Evolutionary conservation across 2,797 vertebrate genomes (phyloP), one percentile per base, ranked within the genome.

Genomic region (Sebastes wilsoni): DNA sequence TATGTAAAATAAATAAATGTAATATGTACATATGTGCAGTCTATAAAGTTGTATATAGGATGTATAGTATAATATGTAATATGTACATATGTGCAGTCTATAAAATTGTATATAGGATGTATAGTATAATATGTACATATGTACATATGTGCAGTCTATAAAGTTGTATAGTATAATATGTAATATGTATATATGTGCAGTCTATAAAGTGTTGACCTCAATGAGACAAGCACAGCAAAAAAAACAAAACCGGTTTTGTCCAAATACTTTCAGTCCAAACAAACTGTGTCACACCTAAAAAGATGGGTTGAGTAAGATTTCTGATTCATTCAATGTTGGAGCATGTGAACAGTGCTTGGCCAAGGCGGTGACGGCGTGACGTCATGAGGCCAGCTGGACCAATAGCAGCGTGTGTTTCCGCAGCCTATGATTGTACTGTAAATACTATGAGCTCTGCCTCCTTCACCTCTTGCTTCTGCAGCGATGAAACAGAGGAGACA

Each of bases 311-410:
- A 18, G 0, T 38, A 11, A 56, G n/a, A 8, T 1, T 49, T 60
- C 42, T 66, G 72, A 83, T 84, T 81, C 82, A 76, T 77, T 88
- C 78, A 86, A 3, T 12, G 38, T 1, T 46, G 92, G 92, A 89
- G 82, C 95, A 96, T 88, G 95, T 93, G 95, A 94, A 94, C 90
- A 25, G 69, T 82, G 94, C 94, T 79, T 95, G 95, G 92, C 91
- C 84, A 70, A 87, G 93, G 94, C 84, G 92, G 92, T 3, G 58
- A 11, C 1, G 0, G 1, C 0, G 6, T 80, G 85, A 92, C 92
- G 95, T 93, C 71, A 75, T 0, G 0, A 0, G 0, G 1, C 7
- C 0, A 5, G 2, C 7, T 8, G 82, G 34, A 38, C 96, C 95
- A 96, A 96, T 95, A 7, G 82, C 72, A 32, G 79, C 67, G 72